A percentile compares a stretch with the other conserved stretches of the same genome.
These are phyloP conservation scores for Microcebus lehilahytsara DNA, from an alignment of 2,113 vertebrate species.

Conservation along the genomic window DNA sequence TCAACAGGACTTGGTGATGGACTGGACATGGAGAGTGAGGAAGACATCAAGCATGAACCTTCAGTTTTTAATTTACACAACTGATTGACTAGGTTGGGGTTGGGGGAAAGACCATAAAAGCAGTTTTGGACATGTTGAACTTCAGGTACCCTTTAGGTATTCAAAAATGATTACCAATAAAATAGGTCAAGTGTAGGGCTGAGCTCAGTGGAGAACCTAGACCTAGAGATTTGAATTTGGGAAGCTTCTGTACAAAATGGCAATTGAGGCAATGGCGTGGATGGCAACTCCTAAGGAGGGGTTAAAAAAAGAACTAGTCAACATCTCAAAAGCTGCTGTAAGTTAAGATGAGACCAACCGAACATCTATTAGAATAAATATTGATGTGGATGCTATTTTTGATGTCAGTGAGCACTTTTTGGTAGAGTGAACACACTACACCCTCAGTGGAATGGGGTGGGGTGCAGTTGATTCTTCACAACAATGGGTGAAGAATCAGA, in stretches of 20 bases:
- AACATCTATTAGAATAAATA: accelerated
- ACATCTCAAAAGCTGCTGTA: not conserved
- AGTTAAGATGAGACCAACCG: not conserved
- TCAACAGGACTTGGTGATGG: not conserved
- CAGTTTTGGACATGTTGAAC: not conserved
- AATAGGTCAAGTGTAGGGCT: not conserved
- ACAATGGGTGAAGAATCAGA: not conserved
- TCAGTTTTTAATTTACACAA: not conserved
- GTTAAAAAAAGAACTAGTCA: not conserved
- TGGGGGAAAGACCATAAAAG: not conserved
- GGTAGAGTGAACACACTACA: not conserved
- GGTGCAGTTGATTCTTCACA: not conserved
- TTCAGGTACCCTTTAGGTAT: not conserved
- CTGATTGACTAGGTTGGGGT: not conserved
- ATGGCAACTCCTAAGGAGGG: not conserved
- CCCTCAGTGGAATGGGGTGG: not conserved
- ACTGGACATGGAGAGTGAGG: not conserved
- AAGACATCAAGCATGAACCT: not conserved
- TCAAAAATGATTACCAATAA: not conserved
- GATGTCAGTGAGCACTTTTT: not conserved
- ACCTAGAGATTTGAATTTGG: not conserved
- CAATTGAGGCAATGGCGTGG: not conserved
- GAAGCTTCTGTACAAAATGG: not conserved
- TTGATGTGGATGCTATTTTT: not conserved
- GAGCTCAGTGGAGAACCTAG: not conserved